Conservation (phyloP, 2,888 invertebrate species). For the Piscicola geometra region DNA sequence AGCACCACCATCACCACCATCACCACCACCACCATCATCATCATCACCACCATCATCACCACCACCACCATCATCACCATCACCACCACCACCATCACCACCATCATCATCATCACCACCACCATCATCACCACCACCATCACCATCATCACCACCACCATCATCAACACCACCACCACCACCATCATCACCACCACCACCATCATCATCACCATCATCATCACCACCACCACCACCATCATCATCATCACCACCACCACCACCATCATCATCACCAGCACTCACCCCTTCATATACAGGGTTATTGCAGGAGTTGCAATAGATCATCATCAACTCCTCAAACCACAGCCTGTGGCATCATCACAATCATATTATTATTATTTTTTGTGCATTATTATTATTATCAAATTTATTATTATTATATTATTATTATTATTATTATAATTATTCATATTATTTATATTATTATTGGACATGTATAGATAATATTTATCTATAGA, state of each 20-base stretch:
- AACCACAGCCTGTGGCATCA: not conserved
- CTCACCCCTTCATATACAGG: not conserved
- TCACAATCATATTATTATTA: too few species aligned
- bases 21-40: slow-evolving; percentile 20
- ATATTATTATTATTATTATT: too few species aligned
- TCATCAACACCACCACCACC: too few species aligned
- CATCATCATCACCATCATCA: not conserved
- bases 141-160: too few species aligned
- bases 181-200: too few species aligned
- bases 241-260: too few species aligned
- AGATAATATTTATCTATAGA: too few species aligned
- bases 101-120: slow-evolving; percentile 7
- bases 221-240: not conserved
- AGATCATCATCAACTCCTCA: not conserved
- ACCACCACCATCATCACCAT: slow-evolving; percentile 13
- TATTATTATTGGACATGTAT: too few species aligned
- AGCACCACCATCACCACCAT: slow-evolving; percentile 30
- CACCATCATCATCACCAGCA: not conserved
- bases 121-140: too few species aligned
- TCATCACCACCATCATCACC: slow-evolving; percentile 18
- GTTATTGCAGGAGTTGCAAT: not conserved
- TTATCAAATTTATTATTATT: too few species aligned
- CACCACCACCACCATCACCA: slow-evolving; percentile 11
- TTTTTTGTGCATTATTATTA: too few species aligned
- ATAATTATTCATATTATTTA: too few species aligned